phyloP scores from a whole-genome alignment of 2,797 vertebrate genomes.

The Numenius phaeopus region DNA sequence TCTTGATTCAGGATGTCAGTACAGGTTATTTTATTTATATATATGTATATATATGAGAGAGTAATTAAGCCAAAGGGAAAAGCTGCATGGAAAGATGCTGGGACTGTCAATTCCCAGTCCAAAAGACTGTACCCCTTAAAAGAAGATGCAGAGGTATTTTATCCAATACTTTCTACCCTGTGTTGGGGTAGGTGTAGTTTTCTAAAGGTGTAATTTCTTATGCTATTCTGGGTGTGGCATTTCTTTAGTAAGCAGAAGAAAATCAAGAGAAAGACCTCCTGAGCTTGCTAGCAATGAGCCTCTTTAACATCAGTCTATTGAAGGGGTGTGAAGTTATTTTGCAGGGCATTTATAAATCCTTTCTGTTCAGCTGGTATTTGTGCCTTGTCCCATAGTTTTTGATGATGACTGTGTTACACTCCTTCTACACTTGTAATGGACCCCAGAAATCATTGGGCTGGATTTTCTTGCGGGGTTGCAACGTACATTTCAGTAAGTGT shows the following conservation, averaged over 20 bases:
- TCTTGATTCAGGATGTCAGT: background rate
- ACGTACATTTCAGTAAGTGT: background rate
- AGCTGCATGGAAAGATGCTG: background rate
- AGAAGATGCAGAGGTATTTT: background rate
- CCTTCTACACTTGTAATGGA: background rate
- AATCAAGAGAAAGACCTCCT: background rate
- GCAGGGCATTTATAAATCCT: background rate
- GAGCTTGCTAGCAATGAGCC: background rate
- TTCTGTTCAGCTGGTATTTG: background rate
- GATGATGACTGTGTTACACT: background rate
- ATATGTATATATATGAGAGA: background rate
- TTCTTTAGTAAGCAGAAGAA: background rate
- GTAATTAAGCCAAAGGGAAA: background rate
- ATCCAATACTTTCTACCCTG: background rate
- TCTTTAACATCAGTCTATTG: background rate
- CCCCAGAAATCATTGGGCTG: background rate
- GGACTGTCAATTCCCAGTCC: background rate
- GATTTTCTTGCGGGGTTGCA: background rate
- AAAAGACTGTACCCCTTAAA: background rate
- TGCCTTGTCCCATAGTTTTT: background rate
- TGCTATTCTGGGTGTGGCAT: background rate
- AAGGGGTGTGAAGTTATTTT: background rate
- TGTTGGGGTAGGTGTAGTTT: background rate
- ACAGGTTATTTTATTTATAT: background rate
- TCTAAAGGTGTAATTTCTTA: accelerated